Evolutionary conservation across 1,140 invertebrate species (phyloP).

Genomic region (Hycleus phaleratus): DNA sequence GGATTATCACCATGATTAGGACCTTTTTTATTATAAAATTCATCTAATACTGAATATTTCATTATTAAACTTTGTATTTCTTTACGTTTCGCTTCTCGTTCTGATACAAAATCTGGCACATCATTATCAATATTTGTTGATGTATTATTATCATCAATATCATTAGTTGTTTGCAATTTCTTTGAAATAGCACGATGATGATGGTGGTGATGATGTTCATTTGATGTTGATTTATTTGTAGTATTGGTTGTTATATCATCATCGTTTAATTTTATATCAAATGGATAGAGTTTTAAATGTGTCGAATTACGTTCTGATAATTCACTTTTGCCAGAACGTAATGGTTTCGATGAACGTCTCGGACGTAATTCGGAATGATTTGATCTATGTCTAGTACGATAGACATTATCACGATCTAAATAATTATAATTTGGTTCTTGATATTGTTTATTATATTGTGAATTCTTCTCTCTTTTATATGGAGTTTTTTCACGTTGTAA

Average conservation of each 20-base stretch:
- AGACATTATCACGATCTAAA: slow-evolving; percentile 31
- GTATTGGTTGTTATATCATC: neutral
- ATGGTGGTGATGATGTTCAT: neutral
- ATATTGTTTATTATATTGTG: slow-evolving; percentile 16
- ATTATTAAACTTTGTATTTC: slow-evolving; percentile 72
- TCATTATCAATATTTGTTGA: slow-evolving; percentile 34
- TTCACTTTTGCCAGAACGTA: slow-evolving; percentile 47
- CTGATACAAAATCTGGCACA: slow-evolving; percentile 49
- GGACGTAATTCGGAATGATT: slow-evolving; percentile 40
- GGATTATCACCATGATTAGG: too few relatives aligned
- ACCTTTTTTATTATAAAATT: slow-evolving; percentile 45
- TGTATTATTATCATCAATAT: slow-evolving; percentile 45
- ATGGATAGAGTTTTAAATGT: slow-evolving; percentile 41
- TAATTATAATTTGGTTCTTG: slow-evolving; percentile 34
- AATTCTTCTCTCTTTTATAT: slow-evolving; percentile 19
- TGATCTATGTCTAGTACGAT: slow-evolving; percentile 32
- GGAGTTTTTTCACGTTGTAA: slow-evolving; percentile 51
- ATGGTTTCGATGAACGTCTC: slow-evolving; percentile 40
- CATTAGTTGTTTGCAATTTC: neutral
- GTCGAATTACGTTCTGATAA: slow-evolving; percentile 39
- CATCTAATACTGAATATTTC: slow-evolving; percentile 67
- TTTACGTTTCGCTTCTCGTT: slow-evolving; percentile 66
- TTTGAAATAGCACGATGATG: too few relatives aligned
- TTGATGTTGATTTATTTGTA: neutral
- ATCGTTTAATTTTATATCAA: slow-evolving; percentile 39